Evolutionary conservation across 2,888 invertebrate species (phyloP).

Genomic region (Thera britannica): DNA sequence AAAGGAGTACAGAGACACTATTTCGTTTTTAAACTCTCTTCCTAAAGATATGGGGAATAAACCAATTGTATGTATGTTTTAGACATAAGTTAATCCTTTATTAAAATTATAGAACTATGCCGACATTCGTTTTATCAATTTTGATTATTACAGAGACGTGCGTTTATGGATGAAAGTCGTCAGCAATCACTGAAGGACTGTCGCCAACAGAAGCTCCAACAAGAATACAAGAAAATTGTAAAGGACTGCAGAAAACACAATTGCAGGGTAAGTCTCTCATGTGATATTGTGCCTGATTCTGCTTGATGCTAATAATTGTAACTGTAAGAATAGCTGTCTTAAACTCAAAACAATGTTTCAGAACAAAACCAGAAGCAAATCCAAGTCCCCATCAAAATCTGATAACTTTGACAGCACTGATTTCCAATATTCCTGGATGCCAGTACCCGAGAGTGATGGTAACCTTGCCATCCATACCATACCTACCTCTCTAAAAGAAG

Average conservation of each 20-base stretch:
- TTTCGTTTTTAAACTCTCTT: conserved; percentile 71
- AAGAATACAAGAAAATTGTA: conserved; percentile 70
- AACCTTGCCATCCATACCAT: conserved; percentile 72
- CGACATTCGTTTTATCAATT: too few relatives aligned
- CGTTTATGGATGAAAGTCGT: conserved; percentile 67
- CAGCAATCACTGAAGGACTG: conserved; percentile 61
- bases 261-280: conserved; percentile 51
- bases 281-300: neutral
- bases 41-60: conserved; percentile 62
- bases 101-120: too few relatives aligned
- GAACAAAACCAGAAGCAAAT: conserved; percentile 51
- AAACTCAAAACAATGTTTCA: conserved; percentile 37
- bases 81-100: too few relatives aligned
- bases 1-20: conserved; percentile 76
- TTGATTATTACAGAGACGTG: conserved; percentile 58
- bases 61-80: conserved; percentile 61
- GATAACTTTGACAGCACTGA: conserved; percentile 53
- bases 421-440: conserved; percentile 79
- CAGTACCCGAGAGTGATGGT: conserved; percentile 73
- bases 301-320: neutral
- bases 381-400: conserved; percentile 53
- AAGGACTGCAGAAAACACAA: conserved; percentile 62
- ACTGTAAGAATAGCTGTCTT: conserved; percentile 11
- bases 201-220: conserved; percentile 68
- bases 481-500: conserved; percentile 59